phyloP scores from a whole-genome alignment of 1,140 invertebrate species.

The Brachionus paranguensis region DNA sequence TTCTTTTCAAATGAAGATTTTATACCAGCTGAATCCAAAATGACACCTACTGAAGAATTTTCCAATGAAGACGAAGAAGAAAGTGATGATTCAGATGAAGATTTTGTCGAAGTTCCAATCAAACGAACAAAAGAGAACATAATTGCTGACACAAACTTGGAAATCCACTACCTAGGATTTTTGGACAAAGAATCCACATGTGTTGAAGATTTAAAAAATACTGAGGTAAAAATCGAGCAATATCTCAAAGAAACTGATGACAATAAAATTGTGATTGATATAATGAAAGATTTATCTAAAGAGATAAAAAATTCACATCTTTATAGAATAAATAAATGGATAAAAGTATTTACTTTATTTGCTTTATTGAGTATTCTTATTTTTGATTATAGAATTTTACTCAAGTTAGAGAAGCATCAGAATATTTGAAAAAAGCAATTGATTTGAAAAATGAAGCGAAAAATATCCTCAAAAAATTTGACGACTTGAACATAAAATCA shows the following conservation, averaged over 20 bases:
- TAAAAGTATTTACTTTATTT: slow-evolving; percentile 18
- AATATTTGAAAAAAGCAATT: slow-evolving; percentile 44
- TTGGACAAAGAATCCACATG: not conserved
- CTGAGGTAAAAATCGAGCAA: slow-evolving; percentile 29
- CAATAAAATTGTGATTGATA: slow-evolving; percentile 44
- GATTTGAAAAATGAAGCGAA: slow-evolving; percentile 44
- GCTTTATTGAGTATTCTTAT: not conserved
- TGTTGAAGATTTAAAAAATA: slow-evolving; percentile 4
- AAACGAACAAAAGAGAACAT: slow-evolving; percentile 40
- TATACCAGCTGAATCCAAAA: not conserved
- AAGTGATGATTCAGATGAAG: slow-evolving; percentile 41
- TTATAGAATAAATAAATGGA: slow-evolving; percentile 44
- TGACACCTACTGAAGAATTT: not conserved
- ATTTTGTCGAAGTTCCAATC: slow-evolving; percentile 50
- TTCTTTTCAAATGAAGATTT: slow-evolving; percentile 46
- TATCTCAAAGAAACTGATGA: slow-evolving; percentile 42
- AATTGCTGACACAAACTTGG: not conserved
- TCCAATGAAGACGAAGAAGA: not conserved
- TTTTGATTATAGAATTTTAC: slow-evolving; percentile 13
- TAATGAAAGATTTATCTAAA: slow-evolving; percentile 45
- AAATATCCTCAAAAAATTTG: slow-evolving; percentile 41
- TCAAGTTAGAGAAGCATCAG: slow-evolving; percentile 38
- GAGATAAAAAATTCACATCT: slow-evolving; percentile 43
- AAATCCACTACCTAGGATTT: slow-evolving; percentile 2
- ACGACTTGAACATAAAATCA: slow-evolving; percentile 41